Percentiles rank a stretch among this genome's conserved stretches.
These are phyloP conservation scores for Porites rus DNA, from an alignment of 92 coral and sea anemone genomes.

Conservation along the genomic window DNA sequence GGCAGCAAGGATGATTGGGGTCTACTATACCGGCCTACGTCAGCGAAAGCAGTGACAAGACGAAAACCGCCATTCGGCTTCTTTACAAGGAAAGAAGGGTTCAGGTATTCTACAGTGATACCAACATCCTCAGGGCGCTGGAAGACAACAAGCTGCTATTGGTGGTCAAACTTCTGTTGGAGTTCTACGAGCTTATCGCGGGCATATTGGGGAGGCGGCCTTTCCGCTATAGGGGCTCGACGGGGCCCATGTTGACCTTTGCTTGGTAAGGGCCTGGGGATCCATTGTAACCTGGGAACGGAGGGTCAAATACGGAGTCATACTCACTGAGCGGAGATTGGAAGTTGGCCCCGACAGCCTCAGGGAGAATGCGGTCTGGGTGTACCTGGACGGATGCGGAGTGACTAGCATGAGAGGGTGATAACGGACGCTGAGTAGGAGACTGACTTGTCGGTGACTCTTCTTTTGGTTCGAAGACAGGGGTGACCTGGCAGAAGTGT, in stretches of 20 bases:
- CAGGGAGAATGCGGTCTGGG: slow-evolving; percentile 46
- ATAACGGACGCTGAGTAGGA: not conserved
- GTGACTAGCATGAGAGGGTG: not conserved
- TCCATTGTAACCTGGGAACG: slow-evolving; percentile 41
- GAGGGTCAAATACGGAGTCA: slow-evolving; percentile 35
- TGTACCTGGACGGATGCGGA: slow-evolving; percentile 17
- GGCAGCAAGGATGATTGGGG: slow-evolving; percentile 68
- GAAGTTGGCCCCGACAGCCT: slow-evolving; percentile 3
- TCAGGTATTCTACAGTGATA: slow-evolving; percentile 31
- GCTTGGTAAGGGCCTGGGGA: slow-evolving; percentile 26
- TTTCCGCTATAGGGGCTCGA: slow-evolving; percentile 60
- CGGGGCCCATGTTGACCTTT: slow-evolving; percentile 65
- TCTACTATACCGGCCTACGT: slow-evolving; percentile 60
- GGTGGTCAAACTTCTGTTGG: not conserved
- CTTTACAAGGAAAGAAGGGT: slow-evolving; percentile 30
- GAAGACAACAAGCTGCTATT: slow-evolving; percentile 43
- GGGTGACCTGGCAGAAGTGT: slow-evolving; percentile 29
- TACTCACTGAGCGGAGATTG: slow-evolving; percentile 32
- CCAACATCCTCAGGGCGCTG: slow-evolving; percentile 54
- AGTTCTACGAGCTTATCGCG: slow-evolving; percentile 60
- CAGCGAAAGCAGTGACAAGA: slow-evolving; percentile 48
- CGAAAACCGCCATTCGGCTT: slow-evolving; percentile 48
- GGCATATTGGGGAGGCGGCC: slow-evolving; percentile 61
- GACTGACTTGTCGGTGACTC: not conserved
- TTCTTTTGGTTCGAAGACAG: slow-evolving; percentile 17